Conservation (phyloP, 2,113 vertebrate genomes). For the Melanocharis versteri region DNA sequence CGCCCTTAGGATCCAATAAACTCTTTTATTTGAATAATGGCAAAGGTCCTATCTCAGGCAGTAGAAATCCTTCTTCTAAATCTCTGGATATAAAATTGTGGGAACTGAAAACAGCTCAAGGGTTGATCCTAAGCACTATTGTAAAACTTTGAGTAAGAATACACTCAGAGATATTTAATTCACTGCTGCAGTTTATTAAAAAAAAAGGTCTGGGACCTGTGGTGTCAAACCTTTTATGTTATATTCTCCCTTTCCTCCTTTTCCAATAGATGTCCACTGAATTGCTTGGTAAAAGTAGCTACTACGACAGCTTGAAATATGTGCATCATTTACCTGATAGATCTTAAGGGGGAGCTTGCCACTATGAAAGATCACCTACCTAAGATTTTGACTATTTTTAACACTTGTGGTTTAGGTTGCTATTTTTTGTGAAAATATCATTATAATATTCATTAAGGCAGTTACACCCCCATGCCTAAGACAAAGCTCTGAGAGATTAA, state of each 20-base stretch:
- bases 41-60: neutral
- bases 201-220: neutral
- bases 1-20: neutral
- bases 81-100: neutral
- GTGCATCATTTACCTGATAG: slow-evolving; percentile 23
- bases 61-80: neutral
- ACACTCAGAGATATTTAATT: neutral
- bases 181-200: neutral
- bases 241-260: neutral
- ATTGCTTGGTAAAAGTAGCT: neutral
- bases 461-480: neutral
- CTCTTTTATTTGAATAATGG: neutral
- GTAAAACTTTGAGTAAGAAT: neutral
- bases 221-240: neutral
- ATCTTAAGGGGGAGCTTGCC: slow-evolving; percentile 27
- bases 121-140: neutral
- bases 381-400: slow-evolving; percentile 21
- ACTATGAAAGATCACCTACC: slow-evolving; percentile 27
- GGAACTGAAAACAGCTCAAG: neutral
- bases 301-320: slow-evolving; percentile 38
- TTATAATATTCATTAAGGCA: slow-evolving; percentile 9
- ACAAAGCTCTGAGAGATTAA: slow-evolving; percentile 5
- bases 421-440: slow-evolving; percentile 20
- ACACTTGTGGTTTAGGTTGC: neutral
- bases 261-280: neutral